phyloP scores from a whole-genome alignment of 2,113 vertebrate genomes.

The Plestiodon gilberti region DNA sequence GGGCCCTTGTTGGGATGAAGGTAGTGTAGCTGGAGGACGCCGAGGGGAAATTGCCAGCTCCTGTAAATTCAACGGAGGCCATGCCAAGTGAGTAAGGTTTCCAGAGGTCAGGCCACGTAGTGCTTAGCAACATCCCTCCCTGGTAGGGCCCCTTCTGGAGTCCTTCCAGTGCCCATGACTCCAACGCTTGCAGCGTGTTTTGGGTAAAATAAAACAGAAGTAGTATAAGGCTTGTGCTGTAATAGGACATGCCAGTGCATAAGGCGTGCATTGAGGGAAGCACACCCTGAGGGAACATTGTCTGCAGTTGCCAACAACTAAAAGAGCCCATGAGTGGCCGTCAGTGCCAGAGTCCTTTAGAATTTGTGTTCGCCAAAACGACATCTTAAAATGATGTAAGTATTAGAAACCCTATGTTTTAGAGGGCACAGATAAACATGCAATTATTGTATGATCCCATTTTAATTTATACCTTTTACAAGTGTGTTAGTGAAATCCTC shows the following conservation, averaged over 20 bases:
- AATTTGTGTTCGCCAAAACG: slow-evolving; percentile 4
- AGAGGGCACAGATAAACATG: slow-evolving; percentile 28
- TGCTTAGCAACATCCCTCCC: neutral
- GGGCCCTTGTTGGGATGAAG: neutral
- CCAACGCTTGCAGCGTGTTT: neutral
- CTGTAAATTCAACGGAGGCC: neutral
- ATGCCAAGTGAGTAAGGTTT: neutral
- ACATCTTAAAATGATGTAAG: neutral
- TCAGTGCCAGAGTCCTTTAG: slow-evolving; percentile 48
- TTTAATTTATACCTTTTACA: slow-evolving; percentile 65
- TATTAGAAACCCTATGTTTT: slow-evolving; percentile 27
- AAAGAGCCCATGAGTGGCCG: slow-evolving; percentile 33
- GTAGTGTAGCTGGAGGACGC: neutral
- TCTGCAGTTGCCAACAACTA: slow-evolving; percentile 49
- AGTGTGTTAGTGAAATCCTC: slow-evolving; percentile 63
- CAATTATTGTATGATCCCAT: slow-evolving; percentile 64
- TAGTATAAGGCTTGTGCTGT: slow-evolving; percentile 52
- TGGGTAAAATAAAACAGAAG: neutral
- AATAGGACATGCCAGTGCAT: slow-evolving; percentile 33
- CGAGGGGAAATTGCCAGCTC: neutral
- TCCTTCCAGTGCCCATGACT: neutral
- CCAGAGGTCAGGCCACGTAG: neutral
- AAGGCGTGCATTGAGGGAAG: slow-evolving; percentile 55
- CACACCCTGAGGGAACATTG: slow-evolving; percentile 49
- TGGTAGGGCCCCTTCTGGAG: neutral